Evolutionary conservation across 2,113 vertebrate genomes (phyloP), one percentile per base, ranked within the genome.

Genomic region (Isurus oxyrinchus): DNA sequence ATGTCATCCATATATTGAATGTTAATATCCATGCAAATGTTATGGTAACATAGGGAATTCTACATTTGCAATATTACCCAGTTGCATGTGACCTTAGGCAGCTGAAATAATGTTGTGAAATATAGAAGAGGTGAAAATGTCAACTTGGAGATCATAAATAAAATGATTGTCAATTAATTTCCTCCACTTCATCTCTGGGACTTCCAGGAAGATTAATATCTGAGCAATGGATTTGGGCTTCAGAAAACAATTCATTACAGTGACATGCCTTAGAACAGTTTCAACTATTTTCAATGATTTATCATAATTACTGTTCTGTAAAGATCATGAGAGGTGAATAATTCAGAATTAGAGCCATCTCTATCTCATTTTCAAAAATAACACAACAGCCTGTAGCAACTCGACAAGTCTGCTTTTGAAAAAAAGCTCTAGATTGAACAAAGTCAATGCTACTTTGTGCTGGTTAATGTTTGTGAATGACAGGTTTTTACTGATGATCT

Each of bases 141-240:
- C 87, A 90, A 90, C 55, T 90, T 59, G 55, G 87, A 90, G 55
- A 90, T 90, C 23, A 90, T 90, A 57, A 90, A 90, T 90, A 90
- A 90, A 76, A 59, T 55, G 14, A 90, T 90, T 90, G 44, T 88
- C 7, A 88, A 88, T 53, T 88, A 88, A 88, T 88, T 55, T 55
- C 25, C 69, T 31, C 4, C 69, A 72, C 69, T 27, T 72, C 69
- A 31, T 72, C 69, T 7, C 69, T 72, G 69, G 69, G 69, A 31
- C 72, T 76, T 76, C 23, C 49, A 55, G 49, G 86, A 53, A 88
- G 49, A 53, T 49, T 88, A 88, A 88, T 88, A 57, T 90, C 53
- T 90, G 8, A 35, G 7, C 87, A 90, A 27, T 90, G 23, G 49
- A 90, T 57, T 27, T 90, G 53, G 87, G 87, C 53, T 25, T 90